Evolutionary conservation across 2,888 invertebrate species (phyloP).

Genomic region (Eupithecia subumbrata): DNA sequence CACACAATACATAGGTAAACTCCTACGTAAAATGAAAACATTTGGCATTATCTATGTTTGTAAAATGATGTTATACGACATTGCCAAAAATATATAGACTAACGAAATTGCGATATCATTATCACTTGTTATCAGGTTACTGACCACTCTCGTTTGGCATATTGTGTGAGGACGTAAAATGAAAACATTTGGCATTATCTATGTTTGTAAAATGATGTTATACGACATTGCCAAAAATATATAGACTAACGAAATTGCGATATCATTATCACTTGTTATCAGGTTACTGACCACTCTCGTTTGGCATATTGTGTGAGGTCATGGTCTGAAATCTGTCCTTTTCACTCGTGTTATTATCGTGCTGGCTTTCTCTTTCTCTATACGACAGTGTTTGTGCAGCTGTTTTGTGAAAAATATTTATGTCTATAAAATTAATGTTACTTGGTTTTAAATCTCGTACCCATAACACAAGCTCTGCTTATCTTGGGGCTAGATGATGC

Average conservation of each 20-base stretch:
- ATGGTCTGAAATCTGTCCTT: conserved; percentile 61
- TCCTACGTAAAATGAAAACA: background rate
- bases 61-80: conserved; percentile 12
- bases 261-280: conserved; percentile 58
- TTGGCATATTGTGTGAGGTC: conserved; percentile 71
- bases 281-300: conserved; percentile 68
- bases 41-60: conserved; percentile 13
- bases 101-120: conserved; percentile 54
- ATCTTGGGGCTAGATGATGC: no score
- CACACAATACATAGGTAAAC: background rate
- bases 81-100: conserved; percentile 42
- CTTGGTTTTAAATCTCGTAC: background rate
- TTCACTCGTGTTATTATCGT: conserved; percentile 32
- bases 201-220: conserved; percentile 11
- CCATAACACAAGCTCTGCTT: no score
- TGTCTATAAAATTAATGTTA: background rate
- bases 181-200: conserved; percentile 12
- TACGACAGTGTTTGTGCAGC: conserved; percentile 47
- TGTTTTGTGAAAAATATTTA: conserved; percentile 16
- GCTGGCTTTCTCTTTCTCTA: conserved; percentile 40
- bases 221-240: conserved; percentile 28
- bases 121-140: conserved; percentile 60
- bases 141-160: conserved; percentile 66
- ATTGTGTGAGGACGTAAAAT: conserved; percentile 72
- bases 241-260: conserved; percentile 51